Evolutionary conservation across 2,888 invertebrate genomes (phyloP).

Genomic region (Cerastis leucographa): DNA sequence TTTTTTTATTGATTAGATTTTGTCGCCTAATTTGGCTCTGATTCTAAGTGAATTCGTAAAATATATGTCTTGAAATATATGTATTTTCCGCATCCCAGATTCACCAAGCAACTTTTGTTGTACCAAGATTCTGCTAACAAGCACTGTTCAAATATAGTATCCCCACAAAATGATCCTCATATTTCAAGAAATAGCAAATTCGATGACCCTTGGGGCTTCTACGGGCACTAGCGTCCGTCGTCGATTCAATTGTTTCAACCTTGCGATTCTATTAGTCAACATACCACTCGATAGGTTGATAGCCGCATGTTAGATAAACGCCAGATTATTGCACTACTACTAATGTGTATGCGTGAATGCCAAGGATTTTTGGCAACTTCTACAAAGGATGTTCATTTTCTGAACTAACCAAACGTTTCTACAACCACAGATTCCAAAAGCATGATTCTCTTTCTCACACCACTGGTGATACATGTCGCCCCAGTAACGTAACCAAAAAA

Average conservation of each 20-base stretch:
- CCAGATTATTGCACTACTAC: constrained; percentile 49
- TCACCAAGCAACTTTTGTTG: background rate
- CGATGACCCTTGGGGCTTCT: constrained; percentile 27
- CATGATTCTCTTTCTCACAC: background rate
- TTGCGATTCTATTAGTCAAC: constrained; percentile 82
- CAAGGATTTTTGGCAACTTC: constrained; percentile 22
- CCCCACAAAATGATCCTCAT: constrained; percentile 13
- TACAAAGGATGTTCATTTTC: background rate
- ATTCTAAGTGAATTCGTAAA: background rate
- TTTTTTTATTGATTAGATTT: background rate
- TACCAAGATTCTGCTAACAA: constrained; percentile 10
- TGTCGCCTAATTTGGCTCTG: background rate
- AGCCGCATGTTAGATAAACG: constrained; percentile 68
- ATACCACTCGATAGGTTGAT: constrained; percentile 71
- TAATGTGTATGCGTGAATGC: constrained; percentile 38
- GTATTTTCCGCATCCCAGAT: constrained; percentile 20
- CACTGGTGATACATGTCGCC: background rate
- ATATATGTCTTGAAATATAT: background rate
- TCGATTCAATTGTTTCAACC: constrained; percentile 83
- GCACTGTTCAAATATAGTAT: constrained; percentile 3
- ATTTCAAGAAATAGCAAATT: constrained; percentile 25
- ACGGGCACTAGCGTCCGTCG: constrained; percentile 73
- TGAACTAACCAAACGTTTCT: background rate
- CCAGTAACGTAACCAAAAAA: background rate
- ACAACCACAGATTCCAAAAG: background rate